These are phyloP conservation scores for Monodelphis domestica DNA, from an alignment of 2,797 vertebrate species.

Conservation along the genomic window DNA sequence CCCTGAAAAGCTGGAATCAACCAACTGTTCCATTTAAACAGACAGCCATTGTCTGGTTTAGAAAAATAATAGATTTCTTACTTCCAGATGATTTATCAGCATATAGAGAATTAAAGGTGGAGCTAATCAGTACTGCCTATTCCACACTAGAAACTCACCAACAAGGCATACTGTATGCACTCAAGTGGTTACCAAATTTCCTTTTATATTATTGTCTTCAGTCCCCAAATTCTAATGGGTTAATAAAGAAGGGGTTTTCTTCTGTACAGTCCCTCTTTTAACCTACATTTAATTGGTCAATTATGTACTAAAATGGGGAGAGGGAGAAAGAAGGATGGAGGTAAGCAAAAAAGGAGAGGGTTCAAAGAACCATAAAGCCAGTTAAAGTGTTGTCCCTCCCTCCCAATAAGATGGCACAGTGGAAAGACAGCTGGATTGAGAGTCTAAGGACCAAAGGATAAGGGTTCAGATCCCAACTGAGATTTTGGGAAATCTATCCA, in stretches of 20 bases:
- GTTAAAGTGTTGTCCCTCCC: neutral
- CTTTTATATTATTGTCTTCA: constrained; percentile 23
- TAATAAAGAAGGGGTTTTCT: neutral
- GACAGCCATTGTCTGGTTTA: constrained; percentile 67
- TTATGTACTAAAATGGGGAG: neutral
- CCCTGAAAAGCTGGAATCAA: constrained; percentile 62
- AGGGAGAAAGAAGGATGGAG: neutral
- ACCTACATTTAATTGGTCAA: constrained; percentile 29
- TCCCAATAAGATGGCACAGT: neutral
- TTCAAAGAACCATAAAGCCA: neutral
- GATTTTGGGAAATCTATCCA: neutral
- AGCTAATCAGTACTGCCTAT: neutral
- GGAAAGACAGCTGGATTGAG: neutral
- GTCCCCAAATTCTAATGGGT: constrained; percentile 36
- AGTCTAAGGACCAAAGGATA: neutral
- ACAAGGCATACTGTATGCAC: constrained; percentile 1
- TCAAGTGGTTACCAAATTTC: neutral
- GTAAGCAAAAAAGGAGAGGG: neutral
- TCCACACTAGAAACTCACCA: neutral
- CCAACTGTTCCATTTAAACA: constrained; percentile 59
- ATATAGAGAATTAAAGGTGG: constrained; percentile 47
- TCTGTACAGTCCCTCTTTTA: neutral
- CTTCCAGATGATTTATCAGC: constrained; percentile 65
- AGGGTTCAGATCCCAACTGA: neutral
- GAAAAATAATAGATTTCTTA: constrained; percentile 66